Evolutionary conservation across 1,140 invertebrate genomes (phyloP).

Genomic region (Tachypleus tridentatus): DNA sequence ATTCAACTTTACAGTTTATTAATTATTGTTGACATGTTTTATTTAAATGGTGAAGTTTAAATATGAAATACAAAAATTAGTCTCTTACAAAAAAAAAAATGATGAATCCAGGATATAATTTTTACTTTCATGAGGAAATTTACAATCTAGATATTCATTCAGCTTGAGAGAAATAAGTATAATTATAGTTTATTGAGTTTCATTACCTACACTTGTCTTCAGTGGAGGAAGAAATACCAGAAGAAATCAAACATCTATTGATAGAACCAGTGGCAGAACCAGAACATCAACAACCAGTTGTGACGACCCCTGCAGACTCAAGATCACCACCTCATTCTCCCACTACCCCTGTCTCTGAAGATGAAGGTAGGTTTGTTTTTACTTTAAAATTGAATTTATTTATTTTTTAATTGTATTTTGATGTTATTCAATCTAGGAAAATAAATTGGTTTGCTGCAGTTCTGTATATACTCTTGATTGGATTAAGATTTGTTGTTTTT

Average conservation of each 20-base stretch:
- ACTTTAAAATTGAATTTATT: neutral
- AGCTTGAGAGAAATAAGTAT: too few relatives aligned
- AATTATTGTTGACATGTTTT: too few relatives aligned
- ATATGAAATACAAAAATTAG: too few relatives aligned
- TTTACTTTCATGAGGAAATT: too few relatives aligned
- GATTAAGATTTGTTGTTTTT: neutral
- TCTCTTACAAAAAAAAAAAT: too few relatives aligned
- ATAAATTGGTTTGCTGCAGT: conserved; percentile 2
- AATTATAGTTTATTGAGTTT: too few relatives aligned
- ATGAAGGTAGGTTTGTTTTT: conserved; percentile 21
- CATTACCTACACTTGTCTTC: neutral
- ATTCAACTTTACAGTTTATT: too few relatives aligned
- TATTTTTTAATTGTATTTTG: conserved; percentile 7
- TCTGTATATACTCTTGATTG: conserved; percentile 3
- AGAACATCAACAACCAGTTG: conserved; percentile 14
- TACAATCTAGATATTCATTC: too few relatives aligned
- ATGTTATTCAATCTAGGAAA: conserved; percentile 5
- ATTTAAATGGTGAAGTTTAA: too few relatives aligned
- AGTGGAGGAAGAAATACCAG: conserved; percentile 27
- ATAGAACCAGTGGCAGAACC: conserved; percentile 24
- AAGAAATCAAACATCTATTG: conserved; percentile 25
- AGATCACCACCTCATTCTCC: conserved; percentile 25
- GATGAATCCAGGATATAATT: too few relatives aligned
- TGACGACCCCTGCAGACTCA: conserved; percentile 11
- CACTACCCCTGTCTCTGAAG: conserved; percentile 27